Percentiles rank a stretch among this genome's conserved stretches.
phyloP scores from a whole-genome alignment of 2,113 vertebrate genomes.

The Ailurus styani region DNA sequence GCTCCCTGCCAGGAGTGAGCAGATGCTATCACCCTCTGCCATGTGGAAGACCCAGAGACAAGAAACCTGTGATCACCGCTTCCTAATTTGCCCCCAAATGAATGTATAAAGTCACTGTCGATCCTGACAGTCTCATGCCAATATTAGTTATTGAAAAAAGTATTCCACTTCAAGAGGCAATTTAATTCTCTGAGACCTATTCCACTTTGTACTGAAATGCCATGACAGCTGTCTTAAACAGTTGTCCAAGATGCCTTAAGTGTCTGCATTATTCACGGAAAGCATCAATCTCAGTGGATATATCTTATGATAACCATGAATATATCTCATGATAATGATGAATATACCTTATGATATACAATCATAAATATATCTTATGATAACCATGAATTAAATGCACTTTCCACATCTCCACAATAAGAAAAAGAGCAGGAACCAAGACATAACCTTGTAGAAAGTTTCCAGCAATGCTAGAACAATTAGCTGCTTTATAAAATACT shows the following conservation, averaged over 20 bases:
- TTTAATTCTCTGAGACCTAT: constrained; percentile 1
- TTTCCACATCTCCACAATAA: neutral
- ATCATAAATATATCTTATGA: neutral
- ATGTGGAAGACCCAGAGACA: neutral
- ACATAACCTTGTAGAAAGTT: neutral
- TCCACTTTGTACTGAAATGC: constrained; percentile 12
- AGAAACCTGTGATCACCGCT: neutral
- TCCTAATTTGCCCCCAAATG: neutral
- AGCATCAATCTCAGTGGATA: neutral
- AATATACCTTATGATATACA: neutral
- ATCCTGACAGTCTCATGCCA: constrained; percentile 15
- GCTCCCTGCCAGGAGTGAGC: neutral
- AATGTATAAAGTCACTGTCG: neutral
- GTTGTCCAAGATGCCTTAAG: neutral
- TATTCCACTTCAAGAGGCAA: constrained; percentile 14
- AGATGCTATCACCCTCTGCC: neutral
- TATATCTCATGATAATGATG: neutral
- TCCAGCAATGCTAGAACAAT: neutral
- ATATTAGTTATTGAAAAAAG: constrained; percentile 33
- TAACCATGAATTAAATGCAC: neutral
- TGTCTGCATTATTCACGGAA: constrained; percentile 37
- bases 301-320: neutral
- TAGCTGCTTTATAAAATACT: neutral
- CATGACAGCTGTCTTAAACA: constrained; percentile 48
- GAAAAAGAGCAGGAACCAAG: neutral